These are phyloP conservation scores for Danio aesculapii DNA, from an alignment of 2,797 vertebrate species.

Conservation along the genomic window DNA sequence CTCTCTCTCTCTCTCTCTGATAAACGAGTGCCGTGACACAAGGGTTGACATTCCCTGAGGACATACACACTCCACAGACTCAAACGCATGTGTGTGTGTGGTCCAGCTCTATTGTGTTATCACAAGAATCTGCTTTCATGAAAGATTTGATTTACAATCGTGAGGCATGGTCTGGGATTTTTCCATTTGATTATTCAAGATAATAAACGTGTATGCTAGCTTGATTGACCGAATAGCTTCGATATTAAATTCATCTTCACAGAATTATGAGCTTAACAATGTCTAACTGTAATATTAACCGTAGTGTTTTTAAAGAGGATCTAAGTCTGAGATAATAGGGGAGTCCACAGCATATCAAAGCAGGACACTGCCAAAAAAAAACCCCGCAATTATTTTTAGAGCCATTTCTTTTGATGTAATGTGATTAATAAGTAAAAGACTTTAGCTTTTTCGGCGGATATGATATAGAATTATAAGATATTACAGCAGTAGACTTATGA, in stretches of 20 bases:
- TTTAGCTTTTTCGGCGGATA: too few relatives aligned
- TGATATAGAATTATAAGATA: too few relatives aligned
- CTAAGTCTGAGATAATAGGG: neutral
- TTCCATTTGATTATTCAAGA: constrained; percentile 73
- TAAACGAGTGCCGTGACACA: constrained; percentile 33
- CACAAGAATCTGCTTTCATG: neutral
- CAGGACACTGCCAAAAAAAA: neutral
- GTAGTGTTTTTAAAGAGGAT: neutral
- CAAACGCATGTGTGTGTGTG: constrained; percentile 63
- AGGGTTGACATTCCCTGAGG: constrained; percentile 16
- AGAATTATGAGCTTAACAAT: constrained; percentile 59
- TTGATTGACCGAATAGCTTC: constrained; percentile 52
- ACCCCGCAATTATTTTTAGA: neutral
- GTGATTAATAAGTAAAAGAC: too few relatives aligned
- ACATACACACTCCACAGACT: constrained; percentile 4
- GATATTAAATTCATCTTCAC: constrained; percentile 81
- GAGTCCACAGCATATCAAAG: neutral
- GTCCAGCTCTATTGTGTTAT: constrained; percentile 19
- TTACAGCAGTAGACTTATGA: too few relatives aligned
- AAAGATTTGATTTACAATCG: constrained; percentile 3
- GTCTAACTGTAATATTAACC: neutral
- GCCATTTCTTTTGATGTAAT: neutral
- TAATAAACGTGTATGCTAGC: constrained; percentile 74
- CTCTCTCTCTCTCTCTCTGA: constrained; percentile 21
- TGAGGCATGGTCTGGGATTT: constrained; percentile 64